Base-by-base conservation (phyloP, 2,113 vertebrate species). In the Dicrurus megarhynchus region DNA sequence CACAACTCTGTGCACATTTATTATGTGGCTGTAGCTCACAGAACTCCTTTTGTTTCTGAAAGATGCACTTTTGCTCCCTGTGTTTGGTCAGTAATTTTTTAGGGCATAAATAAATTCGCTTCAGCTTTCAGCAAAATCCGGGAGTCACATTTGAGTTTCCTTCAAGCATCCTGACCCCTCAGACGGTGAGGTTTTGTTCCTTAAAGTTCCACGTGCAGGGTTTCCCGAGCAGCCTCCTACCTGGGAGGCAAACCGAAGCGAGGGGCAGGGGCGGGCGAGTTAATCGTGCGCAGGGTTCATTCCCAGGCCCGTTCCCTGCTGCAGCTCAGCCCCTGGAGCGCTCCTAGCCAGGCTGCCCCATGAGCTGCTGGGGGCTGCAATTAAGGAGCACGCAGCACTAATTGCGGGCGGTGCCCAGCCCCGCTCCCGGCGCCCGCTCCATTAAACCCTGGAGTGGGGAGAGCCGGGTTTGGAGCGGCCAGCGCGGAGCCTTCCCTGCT, bases 341-440 rank as follows among this genome's bases (percentile, higher is more conserved):
- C 93, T 90, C 69, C 46, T 67, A 49, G 71, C 84, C 71, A 84
- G 59, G 71, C 89, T 4, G 41, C 21, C 60, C 27, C 70, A 17
- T 65, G 70, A 89, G 63, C 95, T 96, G 68, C 84, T 87, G 92
- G 93, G 93, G 53, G 76, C 70, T 96, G 95, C 94, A 95, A 57
- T 95, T 93, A 80, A 80, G 68, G 63, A 90, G 73, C 64, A 41
- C 63, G 59, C 57, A 73, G 79, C 65, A 60, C 81, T 95, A 97
- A 96, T 95, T 93, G 96, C 60, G 87, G 95, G 89, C 19, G 7
- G 64, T 84, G 83, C 76, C 84, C 73, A 83, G 81, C 85, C 60
- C 79, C 33, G 9, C 85, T 90, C 60, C 46, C 37, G 81, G 87
- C 18, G n/a, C 44, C 37, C 24, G 93, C 93, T 96, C 84, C 90